Evolutionary conservation across 2,888 invertebrate genomes (phyloP), one percentile per base, ranked within the genome.

Genomic region (Eurytoma adleriae): DNA sequence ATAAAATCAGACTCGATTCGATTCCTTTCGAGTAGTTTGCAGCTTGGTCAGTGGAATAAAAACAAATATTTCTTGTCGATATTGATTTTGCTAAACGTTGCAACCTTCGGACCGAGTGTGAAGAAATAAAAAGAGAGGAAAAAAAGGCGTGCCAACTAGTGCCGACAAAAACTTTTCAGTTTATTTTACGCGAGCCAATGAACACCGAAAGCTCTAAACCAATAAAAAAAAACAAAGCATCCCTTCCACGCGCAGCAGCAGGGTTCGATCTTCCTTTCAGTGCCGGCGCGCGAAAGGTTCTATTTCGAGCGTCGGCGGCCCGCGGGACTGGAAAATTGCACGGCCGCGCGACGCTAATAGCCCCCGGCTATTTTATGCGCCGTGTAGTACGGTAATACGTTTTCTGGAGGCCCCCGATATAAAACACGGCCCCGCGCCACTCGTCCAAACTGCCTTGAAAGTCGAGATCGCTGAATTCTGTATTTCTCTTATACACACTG

Each of bases 281-380:
- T 18, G 30, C 56, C 7, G n/a, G 52, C 61, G 62, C 81, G 83
- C 79, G 81, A 84, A 85, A 85, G 85, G 48, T 84, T 85, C 85
- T 87, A 86, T 86, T 86, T 86, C 83, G 84, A 84, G 86, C 78
- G 66, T 54, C 30, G 27, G 69, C 62, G 3, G 30, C 57, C 12
- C 7, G 67, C 72, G 64, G 74, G 76, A 83, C 84, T 84, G 85
- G 84, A 84, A 87, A 86, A 86, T 86, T 86, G 85, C 52, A 24
- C 40, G 10, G 54, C 52, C 50, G 67, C 79, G 78, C 80, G 82
- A 82, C 78, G 82, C 83, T 84, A 85, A 86, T 85, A 84, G 83
- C 81, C 66, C 71, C 24, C 20, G 61, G 84, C 82, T 85, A 83
- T 86, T 86, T 85, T 83, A 84, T 85, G 79, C 80, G 78, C 75